Conservation (phyloP, 1,140 invertebrate genomes). For the Papilio helenus region DNA sequence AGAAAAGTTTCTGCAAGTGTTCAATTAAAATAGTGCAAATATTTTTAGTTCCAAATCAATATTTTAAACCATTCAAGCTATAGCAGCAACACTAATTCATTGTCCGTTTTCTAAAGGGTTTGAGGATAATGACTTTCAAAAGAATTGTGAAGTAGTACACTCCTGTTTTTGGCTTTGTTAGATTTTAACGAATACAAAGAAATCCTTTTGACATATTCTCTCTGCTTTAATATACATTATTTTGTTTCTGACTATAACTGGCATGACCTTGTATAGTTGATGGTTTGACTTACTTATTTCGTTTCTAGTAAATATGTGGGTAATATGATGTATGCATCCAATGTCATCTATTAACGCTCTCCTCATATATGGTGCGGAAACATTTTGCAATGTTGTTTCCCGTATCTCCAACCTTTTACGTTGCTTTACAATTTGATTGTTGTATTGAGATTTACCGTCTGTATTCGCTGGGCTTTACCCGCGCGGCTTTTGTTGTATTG, state of each 20-base stretch:
- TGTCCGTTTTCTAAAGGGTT: not conserved
- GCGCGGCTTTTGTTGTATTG: constrained; percentile 29
- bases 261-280: no score
- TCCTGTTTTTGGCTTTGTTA: no score
- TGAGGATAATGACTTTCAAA: not conserved
- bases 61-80: not conserved
- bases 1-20: not conserved
- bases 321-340: not conserved
- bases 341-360: not conserved
- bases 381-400: constrained; percentile 10
- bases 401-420: constrained; percentile 18
- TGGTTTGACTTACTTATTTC: no score
- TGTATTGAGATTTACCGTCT: constrained; percentile 27
- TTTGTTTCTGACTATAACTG: not conserved
- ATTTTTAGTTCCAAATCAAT: not conserved
- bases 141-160: no score
- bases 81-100: not conserved
- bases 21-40: not conserved
- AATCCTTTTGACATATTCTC: not conserved
- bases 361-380: not conserved
- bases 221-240: not conserved
- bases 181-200: not conserved
- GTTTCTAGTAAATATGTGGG: not conserved
- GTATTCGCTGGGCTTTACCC: constrained; percentile 13
- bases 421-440: constrained; percentile 26